phyloP scores from a whole-genome alignment of 2,888 invertebrate species.

The Eupithecia insigniata region DNA sequence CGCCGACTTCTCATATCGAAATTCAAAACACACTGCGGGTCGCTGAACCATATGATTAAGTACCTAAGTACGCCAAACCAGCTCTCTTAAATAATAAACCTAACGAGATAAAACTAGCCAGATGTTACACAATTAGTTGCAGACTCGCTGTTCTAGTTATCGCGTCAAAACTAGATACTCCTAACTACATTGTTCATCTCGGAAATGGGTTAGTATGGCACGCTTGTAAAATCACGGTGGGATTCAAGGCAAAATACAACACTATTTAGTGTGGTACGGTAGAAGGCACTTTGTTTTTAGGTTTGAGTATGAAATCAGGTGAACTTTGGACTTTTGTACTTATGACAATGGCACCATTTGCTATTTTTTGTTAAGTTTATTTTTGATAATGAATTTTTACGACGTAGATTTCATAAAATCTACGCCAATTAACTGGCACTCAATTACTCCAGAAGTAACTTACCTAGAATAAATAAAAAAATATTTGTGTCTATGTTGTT shows the following conservation, averaged over 20 bases:
- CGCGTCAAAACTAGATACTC: conserved; percentile 48
- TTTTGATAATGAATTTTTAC: no score
- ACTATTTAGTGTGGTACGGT: background rate
- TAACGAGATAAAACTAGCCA: conserved; percentile 10
- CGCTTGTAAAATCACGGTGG: conserved; percentile 40
- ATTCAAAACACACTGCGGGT: background rate
- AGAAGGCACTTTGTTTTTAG: background rate
- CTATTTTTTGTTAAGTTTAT: no score
- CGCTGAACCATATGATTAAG: background rate
- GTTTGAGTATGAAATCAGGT: background rate
- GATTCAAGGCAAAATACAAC: conserved; percentile 10
- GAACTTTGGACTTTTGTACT: background rate
- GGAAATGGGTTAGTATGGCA: conserved; percentile 49
- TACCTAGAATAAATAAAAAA: background rate
- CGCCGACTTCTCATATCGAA: background rate
- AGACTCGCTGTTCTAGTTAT: conserved; percentile 41
- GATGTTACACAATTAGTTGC: conserved; percentile 21
- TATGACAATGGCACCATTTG: no score
- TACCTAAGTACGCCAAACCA: background rate
- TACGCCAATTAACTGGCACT: background rate
- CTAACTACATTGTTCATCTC: conserved; percentile 42
- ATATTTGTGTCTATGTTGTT: no score
- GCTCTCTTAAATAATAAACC: background rate
- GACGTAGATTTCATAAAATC: background rate
- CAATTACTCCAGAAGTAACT: background rate